Percentiles rank a stretch among this genome's conserved stretches.
phyloP scores from a whole-genome alignment of 2,888 invertebrate genomes.

The Erannis defoliaria region DNA sequence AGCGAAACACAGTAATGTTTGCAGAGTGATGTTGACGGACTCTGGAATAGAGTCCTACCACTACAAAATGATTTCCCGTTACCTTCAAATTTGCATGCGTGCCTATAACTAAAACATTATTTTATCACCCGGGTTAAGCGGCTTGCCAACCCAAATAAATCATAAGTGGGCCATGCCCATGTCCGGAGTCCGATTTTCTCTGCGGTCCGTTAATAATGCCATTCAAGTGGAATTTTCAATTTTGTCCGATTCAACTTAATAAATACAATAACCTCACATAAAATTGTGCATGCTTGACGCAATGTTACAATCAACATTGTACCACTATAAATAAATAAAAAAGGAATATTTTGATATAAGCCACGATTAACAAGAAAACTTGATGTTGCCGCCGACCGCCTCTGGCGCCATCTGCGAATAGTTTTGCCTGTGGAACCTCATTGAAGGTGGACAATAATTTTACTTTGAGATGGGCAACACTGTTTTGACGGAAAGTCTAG shows the following conservation, averaged over 20 bases:
- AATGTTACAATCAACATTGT: background rate
- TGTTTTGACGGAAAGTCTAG: too few relatives aligned
- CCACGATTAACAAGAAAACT: too few relatives aligned
- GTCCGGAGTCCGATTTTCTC: conserved; percentile 19
- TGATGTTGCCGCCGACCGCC: too few relatives aligned
- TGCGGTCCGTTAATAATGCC: conserved; percentile 18
- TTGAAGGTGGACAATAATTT: too few relatives aligned
- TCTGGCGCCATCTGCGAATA: too few relatives aligned
- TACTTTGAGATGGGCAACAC: background rate
- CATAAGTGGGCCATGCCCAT: conserved; percentile 13
- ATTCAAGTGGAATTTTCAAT: conserved; percentile 18
- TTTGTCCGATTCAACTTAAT: background rate
- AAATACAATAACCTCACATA: background rate
- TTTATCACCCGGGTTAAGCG: conserved; percentile 17
- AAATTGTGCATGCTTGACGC: background rate
- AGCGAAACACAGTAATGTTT: too few relatives aligned
- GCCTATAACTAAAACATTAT: conserved; percentile 10
- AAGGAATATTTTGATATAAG: too few relatives aligned
- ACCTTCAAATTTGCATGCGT: background rate
- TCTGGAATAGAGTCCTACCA: too few relatives aligned
- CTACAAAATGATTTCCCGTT: background rate
- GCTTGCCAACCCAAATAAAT: conserved; percentile 28
- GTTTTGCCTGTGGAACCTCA: too few relatives aligned
- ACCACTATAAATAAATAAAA: background rate
- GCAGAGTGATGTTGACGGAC: too few relatives aligned